Conservation (phyloP, 1,140 invertebrate genomes). For the Bicyclus anynana region DNA sequence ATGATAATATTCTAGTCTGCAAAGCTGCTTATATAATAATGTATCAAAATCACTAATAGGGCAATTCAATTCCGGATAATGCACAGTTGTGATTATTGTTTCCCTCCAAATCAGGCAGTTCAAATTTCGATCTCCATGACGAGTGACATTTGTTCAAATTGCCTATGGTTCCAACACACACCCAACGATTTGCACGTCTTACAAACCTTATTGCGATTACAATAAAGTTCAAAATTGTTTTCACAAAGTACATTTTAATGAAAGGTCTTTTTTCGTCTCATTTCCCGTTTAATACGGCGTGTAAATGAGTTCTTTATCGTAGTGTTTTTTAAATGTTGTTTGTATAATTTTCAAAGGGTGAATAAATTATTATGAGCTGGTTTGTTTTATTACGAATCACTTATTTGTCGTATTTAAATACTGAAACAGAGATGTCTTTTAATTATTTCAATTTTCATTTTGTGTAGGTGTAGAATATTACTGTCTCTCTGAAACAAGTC, state of each 20-base stretch:
- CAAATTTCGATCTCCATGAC: conserved; percentile 54
- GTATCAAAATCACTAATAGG: neutral
- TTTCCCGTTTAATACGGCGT: conserved; percentile 68
- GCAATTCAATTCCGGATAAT: conserved; percentile 12
- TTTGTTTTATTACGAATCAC: conserved; percentile 13
- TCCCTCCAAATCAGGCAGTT: conserved; percentile 68
- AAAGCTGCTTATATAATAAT: conserved; percentile 4
- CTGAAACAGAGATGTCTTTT: neutral
- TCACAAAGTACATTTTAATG: conserved; percentile 5
- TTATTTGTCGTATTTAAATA: neutral
- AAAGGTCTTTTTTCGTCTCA: conserved; percentile 51
- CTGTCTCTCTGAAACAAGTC: too few relatives aligned
- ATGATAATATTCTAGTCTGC: too few relatives aligned
- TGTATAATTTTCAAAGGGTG: conserved; percentile 56
- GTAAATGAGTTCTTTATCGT: conserved; percentile 75
- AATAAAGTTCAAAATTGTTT: conserved; percentile 25
- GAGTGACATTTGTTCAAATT: conserved; percentile 73
- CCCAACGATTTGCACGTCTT: conserved; percentile 16
- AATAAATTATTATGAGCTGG: conserved; percentile 54
- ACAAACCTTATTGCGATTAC: neutral
- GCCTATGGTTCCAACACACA: conserved; percentile 39
- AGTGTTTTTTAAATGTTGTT: conserved; percentile 64
- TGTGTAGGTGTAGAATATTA: too few relatives aligned
- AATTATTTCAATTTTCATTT: too few relatives aligned
- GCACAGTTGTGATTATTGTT: conserved; percentile 30